Base-by-base conservation (phyloP, 2,113 vertebrate species). In the Nerophis ophidion region DNA sequence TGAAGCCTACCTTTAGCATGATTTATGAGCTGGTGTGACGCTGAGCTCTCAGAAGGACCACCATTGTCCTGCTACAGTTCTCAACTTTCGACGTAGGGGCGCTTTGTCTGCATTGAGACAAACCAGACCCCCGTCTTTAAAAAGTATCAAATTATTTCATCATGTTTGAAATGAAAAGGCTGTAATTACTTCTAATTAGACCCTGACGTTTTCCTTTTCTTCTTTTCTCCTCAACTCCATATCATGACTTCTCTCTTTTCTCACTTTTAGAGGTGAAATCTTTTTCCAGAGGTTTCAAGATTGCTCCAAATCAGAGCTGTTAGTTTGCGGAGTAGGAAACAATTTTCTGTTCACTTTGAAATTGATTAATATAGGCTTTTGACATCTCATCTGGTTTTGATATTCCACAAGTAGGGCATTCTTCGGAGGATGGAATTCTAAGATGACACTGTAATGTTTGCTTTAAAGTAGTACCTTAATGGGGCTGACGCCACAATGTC, bases 101-200 rank as follows among this genome's bases (percentile, higher is more conserved):
- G 89, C 92, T 94, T 95, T 94, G 84, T 95, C 93, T 94, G 85
- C 91, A 90, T 90, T 98, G 95, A 98, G 93, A 88, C 92, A 94
- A 98, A 92, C 92, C 95, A 98, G 94, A 95, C 90, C 93, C 92
- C 93, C 91, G 88, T 92, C 91, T 92, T 87, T 92, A 92, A 96
- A 95, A 95, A 93, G 93, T 93, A 94, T 97, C 93, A 97, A 97
- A 98, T 98, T 94, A 98, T 98, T 98, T 97, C 94, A 96, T 98
- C 94, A 97, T 96, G 94, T 94, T 95, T 92, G 92, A 95, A 98
- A 96, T 96, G 94, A 98, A 97, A 98, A 95, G 94, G 92, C 93
- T 86, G 91, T 95, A 98, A 98, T 98, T 98, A 96, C 92, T 94
- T 92, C 92, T 94, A 98, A 98, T 98, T 98, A 91, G 93, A 89